These are phyloP conservation scores for Agrotis clavis DNA, from an alignment of 2,888 invertebrate genomes.

Conservation along the genomic window DNA sequence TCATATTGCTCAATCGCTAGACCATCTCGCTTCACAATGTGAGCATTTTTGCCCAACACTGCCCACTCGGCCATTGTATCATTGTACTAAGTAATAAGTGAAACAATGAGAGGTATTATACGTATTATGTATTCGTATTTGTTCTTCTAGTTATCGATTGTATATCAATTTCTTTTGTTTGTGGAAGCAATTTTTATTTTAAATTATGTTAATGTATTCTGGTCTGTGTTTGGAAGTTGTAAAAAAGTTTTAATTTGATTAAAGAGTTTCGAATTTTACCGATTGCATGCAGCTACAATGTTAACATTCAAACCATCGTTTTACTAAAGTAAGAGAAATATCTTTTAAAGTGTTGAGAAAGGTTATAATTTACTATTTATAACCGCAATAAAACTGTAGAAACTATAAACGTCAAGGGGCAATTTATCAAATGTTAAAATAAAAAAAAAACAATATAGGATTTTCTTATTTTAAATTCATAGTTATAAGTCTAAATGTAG, in stretches of 20 bases:
- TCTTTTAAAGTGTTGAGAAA: background rate
- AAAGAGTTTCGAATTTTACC: background rate
- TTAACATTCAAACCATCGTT: background rate
- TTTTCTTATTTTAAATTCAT: too few relatives aligned
- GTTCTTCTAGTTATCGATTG: slow-evolving; percentile 79
- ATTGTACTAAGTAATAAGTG: slow-evolving; percentile 62
- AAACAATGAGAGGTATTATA: slow-evolving; percentile 80
- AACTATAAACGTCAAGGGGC: background rate
- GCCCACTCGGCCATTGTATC: slow-evolving; percentile 73
- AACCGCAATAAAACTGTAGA: background rate
- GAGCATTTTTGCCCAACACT: slow-evolving; percentile 81
- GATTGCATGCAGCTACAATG: background rate
- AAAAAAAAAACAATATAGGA: too few relatives aligned
- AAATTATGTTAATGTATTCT: slow-evolving; percentile 47
- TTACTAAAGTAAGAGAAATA: background rate
- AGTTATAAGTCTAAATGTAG: background rate
- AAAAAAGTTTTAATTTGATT: slow-evolving; percentile 14
- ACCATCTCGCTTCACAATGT: slow-evolving; percentile 80
- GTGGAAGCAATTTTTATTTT: slow-evolving; percentile 55
- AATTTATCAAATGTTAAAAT: too few relatives aligned
- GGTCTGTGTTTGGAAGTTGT: slow-evolving; percentile 25
- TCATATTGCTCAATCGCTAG: slow-evolving; percentile 78
- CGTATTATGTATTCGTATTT: slow-evolving; percentile 71
- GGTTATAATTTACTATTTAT: background rate
- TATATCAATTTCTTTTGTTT: slow-evolving; percentile 74